Evolutionary conservation across 2,113 vertebrate genomes (phyloP), one percentile per base, ranked within the genome.

Genomic region (Callionymus lyra): DNA sequence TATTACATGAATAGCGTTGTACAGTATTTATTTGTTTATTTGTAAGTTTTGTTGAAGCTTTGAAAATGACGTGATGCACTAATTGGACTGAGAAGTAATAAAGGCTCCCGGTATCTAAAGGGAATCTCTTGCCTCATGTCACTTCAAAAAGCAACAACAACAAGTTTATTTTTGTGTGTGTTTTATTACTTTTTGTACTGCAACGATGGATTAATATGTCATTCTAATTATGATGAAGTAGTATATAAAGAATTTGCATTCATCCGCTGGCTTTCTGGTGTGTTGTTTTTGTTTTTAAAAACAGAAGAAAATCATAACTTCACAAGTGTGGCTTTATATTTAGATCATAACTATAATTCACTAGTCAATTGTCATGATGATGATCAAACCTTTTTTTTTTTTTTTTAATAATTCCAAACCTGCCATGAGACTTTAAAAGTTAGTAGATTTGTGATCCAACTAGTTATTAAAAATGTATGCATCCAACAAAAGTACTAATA

Each of bases 21-120:
- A 87, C 84, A 87, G 84, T 87, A 87, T 87, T 87, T 87, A 87
- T 87, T 82, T 80, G 68, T 80, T 55, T 45, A 18, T 18, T 27
- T 27, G 21, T 27, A 27, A 75, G 50, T 53, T 79, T 70, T 72
- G 53, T 59, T 70, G 51, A 79, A 64, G 69, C 73, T 84, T 84
- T 82, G 65, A 82, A 82, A 57, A 72, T n/a, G 73, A 68, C 54
- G 71, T 53, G 81, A 76, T 84, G 82, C 81, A 81, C 71, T 76
- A 68, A 64, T 76, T 35, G 44, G 60, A 74, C 52, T 71, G 68
- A 74, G n/a, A n/a, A n/a, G 47, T 59, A 57, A 52, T 53, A 44
- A 72, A 68, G 66, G 70, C 60, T 65, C 59, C 59, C 55, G 27
- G 45, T 41, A 58, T 68, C 57, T 65, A 80, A 85, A 83, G 74